These are phyloP conservation scores for Ellobius talpinus DNA, from an alignment of 2,113 vertebrate species.

Conservation along the genomic window DNA sequence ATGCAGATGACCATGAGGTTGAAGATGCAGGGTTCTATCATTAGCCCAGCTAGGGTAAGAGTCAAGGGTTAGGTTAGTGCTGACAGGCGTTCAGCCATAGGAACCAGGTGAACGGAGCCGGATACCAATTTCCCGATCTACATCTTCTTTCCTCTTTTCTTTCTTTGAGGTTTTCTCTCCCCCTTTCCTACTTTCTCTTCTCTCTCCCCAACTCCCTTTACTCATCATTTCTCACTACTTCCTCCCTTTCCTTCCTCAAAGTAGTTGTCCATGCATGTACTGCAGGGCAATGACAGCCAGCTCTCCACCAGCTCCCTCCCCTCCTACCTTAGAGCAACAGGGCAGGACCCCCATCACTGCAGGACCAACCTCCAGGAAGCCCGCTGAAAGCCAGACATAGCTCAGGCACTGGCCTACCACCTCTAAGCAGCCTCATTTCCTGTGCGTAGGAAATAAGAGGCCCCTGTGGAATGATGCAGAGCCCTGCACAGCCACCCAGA, in stretches of 20 bases:
- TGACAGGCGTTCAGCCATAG: neutral
- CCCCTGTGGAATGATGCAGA: neutral
- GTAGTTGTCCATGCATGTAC: neutral
- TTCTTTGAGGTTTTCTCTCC: neutral
- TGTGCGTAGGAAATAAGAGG: neutral
- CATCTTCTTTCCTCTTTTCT: neutral
- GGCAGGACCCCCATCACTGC: neutral
- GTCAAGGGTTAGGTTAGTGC: neutral
- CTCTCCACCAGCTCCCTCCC: too few relatives aligned
- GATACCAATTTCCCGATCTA: neutral
- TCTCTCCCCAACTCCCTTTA: neutral
- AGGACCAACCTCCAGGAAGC: too few relatives aligned
- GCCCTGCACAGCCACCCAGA: neutral
- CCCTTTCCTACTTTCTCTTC: neutral
- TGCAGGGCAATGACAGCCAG: neutral
- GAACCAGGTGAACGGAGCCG: neutral
- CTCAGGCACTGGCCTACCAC: neutral
- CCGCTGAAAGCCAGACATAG: neutral
- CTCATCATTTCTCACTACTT: neutral
- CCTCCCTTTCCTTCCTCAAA: neutral
- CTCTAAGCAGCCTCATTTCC: neutral
- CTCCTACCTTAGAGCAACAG: neutral
- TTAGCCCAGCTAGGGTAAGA: neutral
- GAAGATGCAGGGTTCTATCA: neutral
- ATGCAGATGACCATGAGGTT: neutral